Evolutionary conservation across 2,888 invertebrate genomes (phyloP), one percentile per base, ranked within the genome.

Genomic region (Choristoneura rosaceana): DNA sequence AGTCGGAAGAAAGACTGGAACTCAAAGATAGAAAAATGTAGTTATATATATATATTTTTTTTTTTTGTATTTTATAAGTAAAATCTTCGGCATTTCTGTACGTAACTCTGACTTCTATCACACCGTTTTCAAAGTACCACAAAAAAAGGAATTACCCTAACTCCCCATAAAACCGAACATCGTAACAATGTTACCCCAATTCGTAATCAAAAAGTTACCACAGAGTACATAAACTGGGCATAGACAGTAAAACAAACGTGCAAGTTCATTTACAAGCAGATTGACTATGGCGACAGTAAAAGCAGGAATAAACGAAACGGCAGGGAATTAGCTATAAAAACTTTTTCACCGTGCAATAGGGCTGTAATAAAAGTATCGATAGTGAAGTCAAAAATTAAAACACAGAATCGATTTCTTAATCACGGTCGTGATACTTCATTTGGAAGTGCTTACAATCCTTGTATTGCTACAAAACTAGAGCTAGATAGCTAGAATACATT

Each of bases 291-390:
- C 73, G 77, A 84, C 79, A 79, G 82, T 86, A 71, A 88, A 90
- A 84, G 77, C 77, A 80, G 76, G 80, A 78, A 82, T 80, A 83
- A 84, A 80, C 81, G 83, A 80, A 85, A 82, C 76, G 77, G 79
- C 81, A 66, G 71, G 68, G 87, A 89, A 93, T 93, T 91, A 91
- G 90, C 89, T 85, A 90, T 93, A 93, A 93, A 93, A 93, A 93
- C 91, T 92, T 93, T 91, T 77, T 91, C 91, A 91, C 90, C 89
- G 86, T 90, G 88, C 83, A 83, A 41, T 55, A 41, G 45, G 64
- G 64, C 5, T 55, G 52, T 47, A 41, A 4, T 10, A 41, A 52
- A 52, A 55, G 12, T 25, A 55, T 38, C 50, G 50, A 52, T 50
- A 47, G n/a, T n/a, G n/a, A n/a, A n/a, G n/a, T 14, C 10, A 45